Base-by-base conservation (phyloP, 1,140 invertebrate genomes). In the Cylas formicarius region DNA sequence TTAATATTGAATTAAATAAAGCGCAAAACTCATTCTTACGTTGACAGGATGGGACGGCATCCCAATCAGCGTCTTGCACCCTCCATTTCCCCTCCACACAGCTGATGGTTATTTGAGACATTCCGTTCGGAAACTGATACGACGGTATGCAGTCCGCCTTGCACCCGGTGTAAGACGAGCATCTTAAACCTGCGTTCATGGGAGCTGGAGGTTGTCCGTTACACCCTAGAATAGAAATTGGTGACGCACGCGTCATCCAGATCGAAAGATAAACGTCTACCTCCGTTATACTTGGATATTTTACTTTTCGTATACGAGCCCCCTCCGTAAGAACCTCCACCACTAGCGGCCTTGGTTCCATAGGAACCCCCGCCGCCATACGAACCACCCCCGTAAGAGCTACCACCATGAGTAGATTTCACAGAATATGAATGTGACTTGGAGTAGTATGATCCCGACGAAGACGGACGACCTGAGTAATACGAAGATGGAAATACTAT, bases 81-180 rank as follows among this genome's bases (percentile, higher is more conserved):
- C 71, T 59, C 79, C 80, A 83, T 34, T 69, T 51, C 13, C 72
- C 69, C 26, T 72, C 61, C 7, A 61, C 53, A 52, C 81, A 84
- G 7, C 53, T 62, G 24, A 81, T 56, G 4, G 65, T 65, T 1
- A 82, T 32, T 24, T 67, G 56, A 3, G 41, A 63, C 13, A 68
- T 62, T 10, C 77, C 77, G 57, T 76, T 73, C 0, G 75, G 74
- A 58, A 83, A 82, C 46, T 71, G 65, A 53, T 80, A 75, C 24
- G 70, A 67, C 5, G 60, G 35, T 2, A 68, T 54, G 51, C 81
- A 84, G 11, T 50, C 67, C 2, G 72, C 73, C 8, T 59, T 65
- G 51, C 82, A 84, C 8, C 69, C 67, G 24, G 61, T 66, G 21
- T 67, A 51, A n/a, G 48, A 38, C 0, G 67, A 68, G 46, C 73